Base-by-base conservation (phyloP, 2,888 invertebrate species). In the Meloe dianella region DNA sequence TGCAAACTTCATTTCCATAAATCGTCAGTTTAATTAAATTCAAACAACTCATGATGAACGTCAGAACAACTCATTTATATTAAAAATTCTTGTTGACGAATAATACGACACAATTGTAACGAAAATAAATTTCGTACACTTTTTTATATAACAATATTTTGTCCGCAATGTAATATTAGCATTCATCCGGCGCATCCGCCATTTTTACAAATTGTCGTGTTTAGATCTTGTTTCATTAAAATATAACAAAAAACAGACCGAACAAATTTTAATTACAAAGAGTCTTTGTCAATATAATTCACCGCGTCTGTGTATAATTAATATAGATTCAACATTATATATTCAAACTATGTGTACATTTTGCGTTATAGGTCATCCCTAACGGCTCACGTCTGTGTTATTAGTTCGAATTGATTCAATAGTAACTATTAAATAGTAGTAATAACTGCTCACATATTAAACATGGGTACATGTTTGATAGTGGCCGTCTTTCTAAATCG, bases 291-390 rank as follows among this genome's bases (percentile, higher is more conserved):
- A 7, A n/a, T 8, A 1, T 41, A 17, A 17, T 41, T 41, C 6
- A 41, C 7, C 41, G 7, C 8, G 41, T 17, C 17, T 17, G n/a
- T 17, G 17, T 8, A 41, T 7, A 41, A 17, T n/a, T 41, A 41
- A n/a, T 41, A n/a, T 41, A 17, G 41, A n/a, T 41, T 41, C 41
- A 41, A 41, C 41, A 41, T 41, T 41, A 41, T 41, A 17, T 17
- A 41, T 41, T 17, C 41, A 4, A 7, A n/a, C 41, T 41, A 6
- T 41, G 41, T 41, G n/a, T 41, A n/a, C n/a, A 17, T 6, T 41
- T 8, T 20, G 7, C 8, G 20, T 20, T 47, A 20, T 47, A 47
- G 47, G 47, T 47, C 47, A 47, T 47, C 20, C 47, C 20, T 47
- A 47, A 47, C 47, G 47, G 10, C 20, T 47, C 47, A 17, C 47